Base-by-base conservation (phyloP, 2,888 invertebrate species). In the Miltochrista miniata region DNA sequence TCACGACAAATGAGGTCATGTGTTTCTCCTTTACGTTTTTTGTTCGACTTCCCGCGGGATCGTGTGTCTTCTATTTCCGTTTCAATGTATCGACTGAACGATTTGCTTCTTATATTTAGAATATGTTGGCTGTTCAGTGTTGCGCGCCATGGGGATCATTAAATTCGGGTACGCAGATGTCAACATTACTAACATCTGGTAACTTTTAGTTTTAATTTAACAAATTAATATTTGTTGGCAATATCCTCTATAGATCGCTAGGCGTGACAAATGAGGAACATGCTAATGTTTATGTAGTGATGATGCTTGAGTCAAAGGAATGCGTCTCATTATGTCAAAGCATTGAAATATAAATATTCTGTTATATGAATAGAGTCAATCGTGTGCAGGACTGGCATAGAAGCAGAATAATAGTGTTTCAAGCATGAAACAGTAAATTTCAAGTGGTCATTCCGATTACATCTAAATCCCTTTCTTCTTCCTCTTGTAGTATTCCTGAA, bases 21-120 rank as follows among this genome's bases (percentile, higher is more conserved):
- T 90, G 91, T 91, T 91, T 88, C 88, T 85, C 81, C 83, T 90
- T 88, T 86, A 85, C 79, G 80, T 85, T 90, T 91, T 90, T 88
- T 87, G 80, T 74, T 65, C 70, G 62, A 73, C 87, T 90, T 90
- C 90, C 90, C 90, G 85, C 87, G 90, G 87, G 90, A 87, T 90
- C 89, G 85, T 89, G 83, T 89, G 89, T 88, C 88, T 86, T 90
- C 91, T 90, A 90, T 91, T 90, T 90, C 91, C 90, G 90, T 90
- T 90, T 75, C 73, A 79, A 83, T 79, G 83, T 82, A 85, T 85
- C 80, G 83, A 82, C 76, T 81, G 85, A 87, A 81, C 87, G 86
- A 90, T 91, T 90, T 91, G 90, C 89, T 90, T 77, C 79, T 83
- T 81, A 86, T 85, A 85, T 85, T 89, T 85, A 83, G 83, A 87